Evolutionary conservation across 2,888 invertebrate genomes (phyloP).

Genomic region (Electrophaes corylata): DNA sequence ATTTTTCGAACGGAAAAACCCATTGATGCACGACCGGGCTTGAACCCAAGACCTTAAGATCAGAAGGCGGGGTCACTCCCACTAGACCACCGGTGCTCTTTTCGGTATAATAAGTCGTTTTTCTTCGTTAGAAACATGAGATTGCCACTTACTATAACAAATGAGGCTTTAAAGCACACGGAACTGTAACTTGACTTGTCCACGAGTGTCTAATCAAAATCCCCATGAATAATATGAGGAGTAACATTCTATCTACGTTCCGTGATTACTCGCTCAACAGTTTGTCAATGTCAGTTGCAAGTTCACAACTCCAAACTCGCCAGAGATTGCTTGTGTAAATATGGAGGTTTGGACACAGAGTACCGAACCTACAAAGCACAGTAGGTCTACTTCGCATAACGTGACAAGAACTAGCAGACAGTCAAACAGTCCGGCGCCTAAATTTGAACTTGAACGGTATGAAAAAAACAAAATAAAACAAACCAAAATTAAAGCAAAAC

Average conservation of each 20-base stretch:
- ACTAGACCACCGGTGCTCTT: too few relatives aligned
- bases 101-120: too few relatives aligned
- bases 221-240: neutral
- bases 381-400: neutral
- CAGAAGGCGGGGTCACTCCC: too few relatives aligned
- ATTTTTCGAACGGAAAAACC: too few relatives aligned
- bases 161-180: neutral
- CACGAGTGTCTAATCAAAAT: neutral
- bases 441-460: too few relatives aligned
- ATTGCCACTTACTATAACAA: neutral
- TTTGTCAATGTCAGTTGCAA: conserved; percentile 50
- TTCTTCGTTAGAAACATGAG: neutral
- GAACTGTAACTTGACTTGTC: neutral
- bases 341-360: conserved; percentile 26
- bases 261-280: conserved; percentile 32
- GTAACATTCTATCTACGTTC: conserved; percentile 11
- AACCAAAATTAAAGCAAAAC: too few relatives aligned
- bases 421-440: too few relatives aligned
- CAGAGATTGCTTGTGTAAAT: conserved; percentile 40
- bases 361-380: neutral
- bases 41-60: too few relatives aligned
- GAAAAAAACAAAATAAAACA: too few relatives aligned
- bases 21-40: too few relatives aligned
- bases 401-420: too few relatives aligned
- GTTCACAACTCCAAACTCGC: conserved; percentile 36